A percentile compares a stretch with the other conserved stretches of the same genome.
Evolutionary conservation across 2,888 invertebrate genomes (phyloP).

Genomic region (Gandaritis pyraliata): DNA sequence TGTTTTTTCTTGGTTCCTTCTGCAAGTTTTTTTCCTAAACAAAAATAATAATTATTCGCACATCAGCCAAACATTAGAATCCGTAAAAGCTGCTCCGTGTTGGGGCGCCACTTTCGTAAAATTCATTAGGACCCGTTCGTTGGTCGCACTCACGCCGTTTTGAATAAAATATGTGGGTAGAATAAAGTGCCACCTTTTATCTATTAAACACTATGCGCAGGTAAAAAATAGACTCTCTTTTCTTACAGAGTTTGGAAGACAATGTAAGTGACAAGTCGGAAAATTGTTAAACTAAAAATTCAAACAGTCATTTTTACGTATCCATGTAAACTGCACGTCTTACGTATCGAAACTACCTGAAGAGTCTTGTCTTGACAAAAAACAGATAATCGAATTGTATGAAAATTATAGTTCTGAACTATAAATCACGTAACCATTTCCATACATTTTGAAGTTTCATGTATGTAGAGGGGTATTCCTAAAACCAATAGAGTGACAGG

Average conservation of each 20-base stretch:
- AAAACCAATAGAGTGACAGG: neutral
- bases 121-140: conserved; percentile 69
- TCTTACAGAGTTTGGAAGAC: conserved; percentile 44
- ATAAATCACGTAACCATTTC: too few species aligned
- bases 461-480: too few species aligned
- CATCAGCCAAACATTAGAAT: conserved; percentile 30
- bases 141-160: conserved; percentile 62
- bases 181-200: conserved; percentile 76
- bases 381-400: too few species aligned
- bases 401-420: too few species aligned
- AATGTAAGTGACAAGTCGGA: neutral
- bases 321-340: too few species aligned
- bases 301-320: too few species aligned
- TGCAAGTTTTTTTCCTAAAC: neutral
- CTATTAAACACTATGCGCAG: conserved; percentile 77
- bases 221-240: conserved; percentile 68
- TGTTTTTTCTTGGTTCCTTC: neutral
- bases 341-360: too few species aligned
- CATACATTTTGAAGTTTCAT: too few species aligned
- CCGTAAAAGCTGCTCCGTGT: conserved; percentile 27
- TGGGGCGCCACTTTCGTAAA: conserved; percentile 54
- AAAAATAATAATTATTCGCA: conserved; percentile 23
- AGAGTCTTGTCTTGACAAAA: too few species aligned
- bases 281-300: too few species aligned
- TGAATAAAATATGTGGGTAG: conserved; percentile 76